Evolutionary conservation across 2,888 invertebrate species (phyloP).

Genomic region (Cryptophagus acutangulus): DNA sequence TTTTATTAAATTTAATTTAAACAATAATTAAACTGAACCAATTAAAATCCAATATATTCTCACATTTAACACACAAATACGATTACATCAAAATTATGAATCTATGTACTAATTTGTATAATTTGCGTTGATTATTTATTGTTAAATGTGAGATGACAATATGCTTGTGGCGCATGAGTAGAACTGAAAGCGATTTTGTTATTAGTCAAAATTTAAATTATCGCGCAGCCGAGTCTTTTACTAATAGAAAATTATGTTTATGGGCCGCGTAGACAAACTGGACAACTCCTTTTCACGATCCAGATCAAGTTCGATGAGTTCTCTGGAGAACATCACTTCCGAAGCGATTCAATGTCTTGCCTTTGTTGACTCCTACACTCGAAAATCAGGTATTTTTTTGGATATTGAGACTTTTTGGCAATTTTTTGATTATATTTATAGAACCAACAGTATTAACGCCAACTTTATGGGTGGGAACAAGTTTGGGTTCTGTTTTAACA

Average conservation of each 20-base stretch:
- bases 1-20: no score
- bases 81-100: no score
- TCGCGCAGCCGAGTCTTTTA: no score
- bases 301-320: conserved; percentile 95
- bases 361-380: conserved; percentile 92
- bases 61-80: no score
- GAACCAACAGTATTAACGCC: conserved; percentile 80
- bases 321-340: conserved; percentile 92
- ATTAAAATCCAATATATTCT: no score
- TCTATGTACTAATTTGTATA: no score
- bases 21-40: no score
- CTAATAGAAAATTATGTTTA: conserved; percentile 44
- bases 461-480: conserved; percentile 97
- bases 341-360: conserved; percentile 94
- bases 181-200: no score
- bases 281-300: conserved; percentile 96
- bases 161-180: conserved; percentile 39
- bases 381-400: conserved; percentile 73
- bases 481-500: conserved; percentile 91
- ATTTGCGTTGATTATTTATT: no score
- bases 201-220: no score
- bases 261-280: conserved; percentile 88
- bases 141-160: no score
- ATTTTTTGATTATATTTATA: conserved; percentile 43
- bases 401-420: neutral